phyloP scores from a whole-genome alignment of 35 echinoderm and acorn worm species.

The Ophiothrix spiculata region DNA sequence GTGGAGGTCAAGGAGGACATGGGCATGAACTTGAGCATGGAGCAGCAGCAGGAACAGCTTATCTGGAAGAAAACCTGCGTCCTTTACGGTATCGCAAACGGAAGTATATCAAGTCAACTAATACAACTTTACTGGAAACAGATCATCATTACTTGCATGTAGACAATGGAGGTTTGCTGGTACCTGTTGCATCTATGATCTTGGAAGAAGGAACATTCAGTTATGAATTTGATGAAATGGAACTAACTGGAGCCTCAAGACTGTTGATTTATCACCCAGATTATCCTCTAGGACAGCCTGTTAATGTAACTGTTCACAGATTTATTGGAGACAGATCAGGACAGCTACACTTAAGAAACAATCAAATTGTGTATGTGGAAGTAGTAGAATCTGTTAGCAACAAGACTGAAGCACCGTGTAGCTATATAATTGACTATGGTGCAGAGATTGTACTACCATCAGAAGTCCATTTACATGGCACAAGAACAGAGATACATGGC shows the following conservation, averaged over 20 bases:
- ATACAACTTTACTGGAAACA: constrained; percentile 69
- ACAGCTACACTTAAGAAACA: constrained; percentile 68
- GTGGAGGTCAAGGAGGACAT: constrained; percentile 53
- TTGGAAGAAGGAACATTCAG: constrained; percentile 55
- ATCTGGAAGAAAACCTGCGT: constrained; percentile 83
- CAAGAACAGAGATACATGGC: constrained; percentile 70
- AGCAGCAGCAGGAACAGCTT: constrained; percentile 79
- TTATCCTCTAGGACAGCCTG: constrained; percentile 12
- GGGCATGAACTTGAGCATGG: constrained; percentile 36
- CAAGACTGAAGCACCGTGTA: constrained; percentile 85
- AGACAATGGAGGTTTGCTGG: constrained; percentile 68
- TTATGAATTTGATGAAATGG: constrained; percentile 86
- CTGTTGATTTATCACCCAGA: constrained; percentile 69
- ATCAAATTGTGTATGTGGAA: constrained; percentile 75
- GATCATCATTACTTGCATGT: constrained; percentile 89
- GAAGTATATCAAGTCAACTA: constrained; percentile 72
- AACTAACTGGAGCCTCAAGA: constrained; percentile 73
- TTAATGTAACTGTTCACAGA: constrained; percentile 66
- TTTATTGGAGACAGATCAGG: constrained; percentile 90
- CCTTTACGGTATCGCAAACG: constrained; percentile 72
- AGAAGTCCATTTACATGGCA: constrained; percentile 86
- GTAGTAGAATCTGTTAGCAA: constrained; percentile 80
- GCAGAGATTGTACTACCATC: constrained; percentile 79
- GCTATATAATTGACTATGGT: constrained; percentile 75
- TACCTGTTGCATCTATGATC: constrained; percentile 75